phyloP scores from a whole-genome alignment of 2,113 vertebrate species.

The Donacobius atricapilla region DNA sequence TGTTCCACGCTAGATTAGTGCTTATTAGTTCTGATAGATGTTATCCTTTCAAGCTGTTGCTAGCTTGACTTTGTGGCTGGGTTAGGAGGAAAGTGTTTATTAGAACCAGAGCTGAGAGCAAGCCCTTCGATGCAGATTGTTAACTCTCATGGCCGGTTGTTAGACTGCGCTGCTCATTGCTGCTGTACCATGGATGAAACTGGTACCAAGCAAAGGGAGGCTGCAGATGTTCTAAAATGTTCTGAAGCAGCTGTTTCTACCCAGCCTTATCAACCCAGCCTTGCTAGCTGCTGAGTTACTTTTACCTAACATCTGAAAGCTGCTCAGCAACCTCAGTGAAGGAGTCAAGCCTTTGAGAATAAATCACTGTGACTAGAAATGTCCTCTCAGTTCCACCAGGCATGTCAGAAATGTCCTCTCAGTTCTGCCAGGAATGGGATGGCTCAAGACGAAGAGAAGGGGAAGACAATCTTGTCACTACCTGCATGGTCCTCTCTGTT shows the following conservation, averaged over 20 bases:
- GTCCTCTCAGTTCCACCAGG: not conserved
- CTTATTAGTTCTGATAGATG: slow-evolving; percentile 42
- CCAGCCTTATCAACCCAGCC: not conserved
- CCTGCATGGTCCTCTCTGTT: not conserved
- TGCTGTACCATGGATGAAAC: not conserved
- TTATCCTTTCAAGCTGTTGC: slow-evolving; percentile 26
- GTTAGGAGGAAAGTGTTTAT: not conserved
- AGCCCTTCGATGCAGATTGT: not conserved
- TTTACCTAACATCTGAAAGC: not conserved
- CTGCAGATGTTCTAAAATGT: not conserved
- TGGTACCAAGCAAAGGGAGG: not conserved
- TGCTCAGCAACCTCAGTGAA: not conserved
- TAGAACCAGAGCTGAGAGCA: not conserved
- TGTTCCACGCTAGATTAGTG: not conserved
- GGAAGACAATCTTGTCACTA: not conserved
- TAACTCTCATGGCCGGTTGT: not conserved
- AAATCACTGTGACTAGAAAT: not conserved
- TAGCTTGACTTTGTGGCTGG: not conserved
- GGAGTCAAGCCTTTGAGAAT: not conserved
- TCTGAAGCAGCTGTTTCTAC: not conserved
- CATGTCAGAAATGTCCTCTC: not conserved
- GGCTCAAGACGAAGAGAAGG: not conserved
- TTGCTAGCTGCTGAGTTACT: not conserved
- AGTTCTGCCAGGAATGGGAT: not conserved
- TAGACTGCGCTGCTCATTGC: not conserved